Conservation (phyloP, 53 echinoderm and acorn worm species). For the Temnopleurus reevesii region DNA sequence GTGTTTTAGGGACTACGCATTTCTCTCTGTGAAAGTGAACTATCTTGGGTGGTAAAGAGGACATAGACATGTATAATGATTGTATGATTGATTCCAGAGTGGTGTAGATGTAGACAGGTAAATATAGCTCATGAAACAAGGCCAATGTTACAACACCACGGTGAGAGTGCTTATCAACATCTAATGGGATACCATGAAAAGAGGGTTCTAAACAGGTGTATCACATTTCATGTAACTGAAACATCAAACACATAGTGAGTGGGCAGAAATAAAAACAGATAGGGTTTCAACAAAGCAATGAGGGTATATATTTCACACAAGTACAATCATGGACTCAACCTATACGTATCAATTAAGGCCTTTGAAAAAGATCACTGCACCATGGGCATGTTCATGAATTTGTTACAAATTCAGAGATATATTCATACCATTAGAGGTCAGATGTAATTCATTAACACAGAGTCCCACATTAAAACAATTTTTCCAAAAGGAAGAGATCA, state of each 20-base stretch:
- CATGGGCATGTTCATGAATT: too few species aligned
- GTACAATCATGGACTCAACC: too few species aligned
- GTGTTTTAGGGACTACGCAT: neutral
- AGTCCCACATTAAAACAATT: too few species aligned
- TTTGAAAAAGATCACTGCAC: too few species aligned
- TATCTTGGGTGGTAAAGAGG: neutral
- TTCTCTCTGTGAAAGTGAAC: neutral
- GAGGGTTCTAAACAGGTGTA: constrained; percentile 24
- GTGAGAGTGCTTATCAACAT: neutral
- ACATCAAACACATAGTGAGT: neutral
- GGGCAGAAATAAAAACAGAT: neutral
- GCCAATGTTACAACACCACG: constrained; percentile 4
- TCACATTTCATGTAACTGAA: neutral
- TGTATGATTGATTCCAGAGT: neutral
- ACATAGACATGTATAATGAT: constrained; percentile 11
- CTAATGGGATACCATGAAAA: neutral
- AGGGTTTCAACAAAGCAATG: neutral
- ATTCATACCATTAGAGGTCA: too few species aligned
- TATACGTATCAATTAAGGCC: too few species aligned
- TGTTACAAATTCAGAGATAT: too few species aligned
- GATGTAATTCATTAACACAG: too few species aligned
- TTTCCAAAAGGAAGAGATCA: too few species aligned
- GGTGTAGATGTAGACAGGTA: constrained; percentile 24
- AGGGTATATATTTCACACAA: too few species aligned
- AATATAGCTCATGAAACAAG: neutral